Conservation (phyloP, 2,113 vertebrate species). For the Corydoras sp. region DNA sequence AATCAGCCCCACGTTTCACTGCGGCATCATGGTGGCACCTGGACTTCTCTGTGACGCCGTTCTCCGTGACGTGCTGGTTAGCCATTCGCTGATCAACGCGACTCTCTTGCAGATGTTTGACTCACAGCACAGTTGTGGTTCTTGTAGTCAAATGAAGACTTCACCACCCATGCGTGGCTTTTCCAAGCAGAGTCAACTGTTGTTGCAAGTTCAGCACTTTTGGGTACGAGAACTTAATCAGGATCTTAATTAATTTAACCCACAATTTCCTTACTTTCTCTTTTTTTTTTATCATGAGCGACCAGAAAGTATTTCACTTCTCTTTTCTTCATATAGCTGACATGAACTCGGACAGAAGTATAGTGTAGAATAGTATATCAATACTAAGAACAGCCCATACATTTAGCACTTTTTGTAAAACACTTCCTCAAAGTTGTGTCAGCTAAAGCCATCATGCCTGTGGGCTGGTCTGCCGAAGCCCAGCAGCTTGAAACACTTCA, state of each 20-base stretch:
- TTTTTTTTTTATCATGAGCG: neutral
- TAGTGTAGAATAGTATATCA: neutral
- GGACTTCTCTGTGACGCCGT: no score
- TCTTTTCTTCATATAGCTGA: slow-evolving; percentile 30
- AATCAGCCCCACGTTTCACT: no score
- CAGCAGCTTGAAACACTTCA: no score
- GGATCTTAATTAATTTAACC: neutral
- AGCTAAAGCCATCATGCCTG: neutral
- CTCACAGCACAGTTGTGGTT: no score
- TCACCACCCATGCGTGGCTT: neutral
- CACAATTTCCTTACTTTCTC: slow-evolving; percentile 7
- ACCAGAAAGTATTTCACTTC: slow-evolving; percentile 12
- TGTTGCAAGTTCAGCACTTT: slow-evolving; percentile 2
- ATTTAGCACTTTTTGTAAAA: neutral
- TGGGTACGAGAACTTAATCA: neutral
- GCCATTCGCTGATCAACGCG: no score
- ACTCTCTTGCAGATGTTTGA: no score
- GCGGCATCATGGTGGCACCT: no score
- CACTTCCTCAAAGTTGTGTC: slow-evolving; percentile 3
- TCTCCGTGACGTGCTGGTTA: no score
- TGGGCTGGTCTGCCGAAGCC: no score
- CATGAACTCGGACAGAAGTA: slow-evolving; percentile 24
- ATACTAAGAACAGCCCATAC: neutral
- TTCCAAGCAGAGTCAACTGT: neutral
- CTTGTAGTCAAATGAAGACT: no score